These are phyloP conservation scores for Seira musarum DNA, from an alignment of 2,888 invertebrate species.

Conservation along the genomic window DNA sequence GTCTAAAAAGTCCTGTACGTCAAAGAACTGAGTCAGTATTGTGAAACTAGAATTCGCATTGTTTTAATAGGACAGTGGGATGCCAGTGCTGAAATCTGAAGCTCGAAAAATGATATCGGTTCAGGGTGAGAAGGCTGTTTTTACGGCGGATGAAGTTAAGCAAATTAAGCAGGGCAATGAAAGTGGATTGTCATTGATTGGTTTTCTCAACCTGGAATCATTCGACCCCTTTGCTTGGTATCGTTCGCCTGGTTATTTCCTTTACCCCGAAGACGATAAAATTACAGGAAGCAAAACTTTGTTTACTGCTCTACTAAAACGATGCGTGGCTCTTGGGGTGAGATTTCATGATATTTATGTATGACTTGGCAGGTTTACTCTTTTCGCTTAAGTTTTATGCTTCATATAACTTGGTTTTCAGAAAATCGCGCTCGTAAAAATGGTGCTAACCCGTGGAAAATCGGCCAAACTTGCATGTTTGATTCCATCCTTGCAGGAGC, in stretches of 20 bases:
- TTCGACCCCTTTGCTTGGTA: constrained; percentile 60
- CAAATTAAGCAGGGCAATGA: constrained; percentile 48
- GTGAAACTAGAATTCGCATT: background rate
- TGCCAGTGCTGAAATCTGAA: constrained; percentile 65
- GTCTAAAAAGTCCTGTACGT: background rate
- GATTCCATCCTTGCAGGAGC: constrained; percentile 59
- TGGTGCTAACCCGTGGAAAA: constrained; percentile 61
- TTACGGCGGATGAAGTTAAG: constrained; percentile 57
- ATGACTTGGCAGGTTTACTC: no score
- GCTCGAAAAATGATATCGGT: constrained; percentile 51
- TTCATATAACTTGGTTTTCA: constrained; percentile 30
- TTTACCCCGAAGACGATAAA: constrained; percentile 67
- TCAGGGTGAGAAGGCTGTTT: constrained; percentile 59
- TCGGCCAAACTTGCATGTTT: constrained; percentile 63
- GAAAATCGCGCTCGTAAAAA: constrained; percentile 64
- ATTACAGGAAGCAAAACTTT: constrained; percentile 65
- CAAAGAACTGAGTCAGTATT: background rate
- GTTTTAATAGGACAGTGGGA: constrained; percentile 59
- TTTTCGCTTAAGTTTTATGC: no score
- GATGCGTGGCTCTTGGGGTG: constrained; percentile 62
- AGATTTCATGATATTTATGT: no score
- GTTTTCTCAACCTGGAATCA: constrained; percentile 47
- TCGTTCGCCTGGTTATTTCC: constrained; percentile 60
- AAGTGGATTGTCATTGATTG: constrained; percentile 60
- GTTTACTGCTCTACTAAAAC: constrained; percentile 61